Evolutionary conservation across 2,797 vertebrate genomes (phyloP).

Genomic region (Nyctalus aviator): DNA sequence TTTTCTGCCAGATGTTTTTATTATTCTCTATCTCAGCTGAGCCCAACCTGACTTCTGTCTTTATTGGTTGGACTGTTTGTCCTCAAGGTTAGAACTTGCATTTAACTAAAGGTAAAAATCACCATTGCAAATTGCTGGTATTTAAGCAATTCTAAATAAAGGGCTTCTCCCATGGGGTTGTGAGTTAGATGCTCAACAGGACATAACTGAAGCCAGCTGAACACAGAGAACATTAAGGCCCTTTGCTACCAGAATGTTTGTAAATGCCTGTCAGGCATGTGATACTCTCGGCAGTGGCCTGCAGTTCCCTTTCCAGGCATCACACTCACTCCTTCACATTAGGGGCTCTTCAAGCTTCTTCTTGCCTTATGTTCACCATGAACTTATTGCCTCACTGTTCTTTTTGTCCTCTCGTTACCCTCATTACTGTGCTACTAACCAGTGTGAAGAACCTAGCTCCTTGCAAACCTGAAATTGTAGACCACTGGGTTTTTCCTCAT

Average conservation of each 20-base stretch:
- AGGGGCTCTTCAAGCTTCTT: not conserved
- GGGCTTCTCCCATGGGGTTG: not conserved
- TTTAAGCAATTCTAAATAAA: slow-evolving; percentile 47
- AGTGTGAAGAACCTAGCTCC: not conserved
- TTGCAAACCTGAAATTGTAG: not conserved
- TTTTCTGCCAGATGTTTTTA: not conserved
- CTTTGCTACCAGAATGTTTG: not conserved
- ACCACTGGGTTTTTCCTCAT: not conserved
- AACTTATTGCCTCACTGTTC: not conserved
- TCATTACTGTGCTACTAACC: not conserved
- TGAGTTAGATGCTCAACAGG: not conserved
- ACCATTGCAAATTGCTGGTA: not conserved
- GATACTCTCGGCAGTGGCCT: not conserved
- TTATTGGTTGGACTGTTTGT: not conserved
- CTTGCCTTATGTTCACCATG: not conserved
- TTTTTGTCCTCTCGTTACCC: not conserved
- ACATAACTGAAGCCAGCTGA: not conserved
- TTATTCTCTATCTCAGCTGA: slow-evolving; percentile 5
- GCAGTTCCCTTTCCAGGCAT: not conserved
- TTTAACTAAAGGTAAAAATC: slow-evolving; percentile 20
- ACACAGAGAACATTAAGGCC: not conserved
- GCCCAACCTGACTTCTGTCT: not conserved
- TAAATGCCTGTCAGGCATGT: not conserved
- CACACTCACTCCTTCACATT: not conserved
- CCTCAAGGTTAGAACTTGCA: not conserved